Evolutionary conservation across 1,140 invertebrate species (phyloP).

Genomic region (Drosophila ananassae): DNA sequence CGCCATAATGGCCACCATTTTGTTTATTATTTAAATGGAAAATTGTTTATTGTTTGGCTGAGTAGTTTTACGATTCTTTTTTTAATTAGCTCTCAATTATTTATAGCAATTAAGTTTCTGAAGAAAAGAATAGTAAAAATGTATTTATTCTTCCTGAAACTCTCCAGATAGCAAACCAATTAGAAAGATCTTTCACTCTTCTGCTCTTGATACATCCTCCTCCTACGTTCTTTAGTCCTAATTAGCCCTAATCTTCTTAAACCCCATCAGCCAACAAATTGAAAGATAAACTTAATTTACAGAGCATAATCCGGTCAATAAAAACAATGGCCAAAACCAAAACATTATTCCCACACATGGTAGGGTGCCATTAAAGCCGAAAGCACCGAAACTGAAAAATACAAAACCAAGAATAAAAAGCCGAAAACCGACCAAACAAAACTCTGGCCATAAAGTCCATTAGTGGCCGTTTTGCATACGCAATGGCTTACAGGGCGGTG

Average conservation of each 20-base stretch:
- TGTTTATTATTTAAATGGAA: constrained; percentile 15
- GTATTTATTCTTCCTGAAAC: not conserved
- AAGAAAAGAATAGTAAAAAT: not conserved
- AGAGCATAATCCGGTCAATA: constrained; percentile 29
- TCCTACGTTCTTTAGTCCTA: constrained; percentile 10
- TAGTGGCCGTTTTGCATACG: constrained; percentile 71
- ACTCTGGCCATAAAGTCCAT: constrained; percentile 61
- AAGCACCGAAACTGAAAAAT: constrained; percentile 17
- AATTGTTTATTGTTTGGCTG: not conserved
- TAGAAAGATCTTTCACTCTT: not conserved
- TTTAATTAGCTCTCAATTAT: not conserved
- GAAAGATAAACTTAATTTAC: constrained; percentile 47
- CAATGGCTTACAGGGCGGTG: constrained; percentile 2
- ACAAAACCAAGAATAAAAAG: constrained; percentile 30
- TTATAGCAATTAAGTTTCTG: not conserved
- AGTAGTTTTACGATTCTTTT: not conserved
- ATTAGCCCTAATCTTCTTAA: constrained; percentile 30
- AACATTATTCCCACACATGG: constrained; percentile 16
- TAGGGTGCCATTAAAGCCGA: constrained; percentile 34
- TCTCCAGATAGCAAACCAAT: constrained; percentile 4
- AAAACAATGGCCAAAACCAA: constrained; percentile 24
- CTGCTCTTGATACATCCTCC: not conserved
- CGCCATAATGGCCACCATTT: not conserved
- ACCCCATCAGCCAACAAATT: constrained; percentile 28
- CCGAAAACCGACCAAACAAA: constrained; percentile 45